phyloP scores from a whole-genome alignment of 1,140 invertebrate genomes.

The Zaprionus nigranus region DNA sequence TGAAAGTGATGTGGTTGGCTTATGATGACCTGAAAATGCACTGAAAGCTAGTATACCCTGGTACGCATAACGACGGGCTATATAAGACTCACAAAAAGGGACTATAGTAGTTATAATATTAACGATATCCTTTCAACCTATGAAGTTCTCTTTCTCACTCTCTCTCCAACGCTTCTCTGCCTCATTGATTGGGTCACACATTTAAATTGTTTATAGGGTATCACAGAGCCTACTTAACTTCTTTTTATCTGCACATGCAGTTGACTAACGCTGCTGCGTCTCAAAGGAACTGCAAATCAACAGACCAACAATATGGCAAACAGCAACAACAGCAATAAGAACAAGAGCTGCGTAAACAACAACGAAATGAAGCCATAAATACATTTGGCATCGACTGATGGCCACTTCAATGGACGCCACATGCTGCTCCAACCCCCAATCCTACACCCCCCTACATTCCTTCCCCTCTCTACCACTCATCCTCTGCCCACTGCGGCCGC shows the following conservation, averaged over 20 bases:
- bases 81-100: too few relatives aligned
- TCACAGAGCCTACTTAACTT: not conserved
- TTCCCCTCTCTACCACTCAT: not conserved
- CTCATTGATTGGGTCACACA: not conserved
- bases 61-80: too few relatives aligned
- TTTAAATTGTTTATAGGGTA: not conserved
- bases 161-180: not conserved
- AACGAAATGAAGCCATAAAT: slow-evolving; percentile 79
- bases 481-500: slow-evolving; percentile 22
- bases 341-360: slow-evolving; percentile 16
- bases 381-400: slow-evolving; percentile 75
- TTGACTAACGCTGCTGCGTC: slow-evolving; percentile 25
- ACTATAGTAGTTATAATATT: not conserved
- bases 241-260: not conserved
- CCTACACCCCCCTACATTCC: not conserved
- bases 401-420: slow-evolving; percentile 60
- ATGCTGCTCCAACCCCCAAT: not conserved
- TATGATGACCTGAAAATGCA: slow-evolving; percentile 16
- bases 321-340: slow-evolving; percentile 1
- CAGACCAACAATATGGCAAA: slow-evolving; percentile 55
- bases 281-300: slow-evolving; percentile 62
- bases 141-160: too few relatives aligned
- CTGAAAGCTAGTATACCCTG: slow-evolving; percentile 1
- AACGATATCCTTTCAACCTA: not conserved
- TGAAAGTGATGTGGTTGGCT: not conserved